Base-by-base conservation (phyloP, 2,888 invertebrate species). In the Pyralis farinalis region DNA sequence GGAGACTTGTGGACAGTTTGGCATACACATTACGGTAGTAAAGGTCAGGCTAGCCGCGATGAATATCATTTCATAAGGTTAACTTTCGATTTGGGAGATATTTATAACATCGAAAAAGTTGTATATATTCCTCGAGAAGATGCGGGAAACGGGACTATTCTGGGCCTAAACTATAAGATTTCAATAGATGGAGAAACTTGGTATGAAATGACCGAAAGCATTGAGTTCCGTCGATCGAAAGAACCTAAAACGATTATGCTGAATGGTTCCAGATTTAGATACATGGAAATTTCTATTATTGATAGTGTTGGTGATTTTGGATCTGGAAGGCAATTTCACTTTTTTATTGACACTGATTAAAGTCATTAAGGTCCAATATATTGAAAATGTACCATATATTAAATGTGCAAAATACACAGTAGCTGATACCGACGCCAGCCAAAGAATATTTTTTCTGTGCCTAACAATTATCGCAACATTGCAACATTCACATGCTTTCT, bases 111-210 rank as follows among this genome's bases (percentile, higher is more conserved):
- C 27, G 68, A 72, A 3, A 75, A 63, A 56, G 52, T 82, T 2
- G 77, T 74, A 46, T 86, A 86, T 47, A 50, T 57, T 8, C 84
- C 83, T 1, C 65, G 81, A 1, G 55, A 62, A 7, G 77, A 82
- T 38, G 80, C 70, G 1, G 78, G 80, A 0, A 82, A 81, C 45
- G 84, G 85, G 0, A 84, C 78, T 3, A 62, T 86, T 33, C 43
- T 76, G 11, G 53, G 65, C 41, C 29, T 81, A 0, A 63, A 74
- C 47, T 81, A 79, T 44, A 67, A 60, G 38, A 51, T 53, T 44
- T 83, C 82, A 0, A 34, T 40, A 1, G 70, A 84, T 37, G 69
- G 64, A 7, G 47, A 48, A 9, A 35, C 49, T 6, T 85, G 83
- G 85, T 72, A 60, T 43, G 35, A 53, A 0, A 42, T 58, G 31